These are phyloP conservation scores for Empis livida DNA, from an alignment of 2,888 invertebrate genomes.

Conservation along the genomic window DNA sequence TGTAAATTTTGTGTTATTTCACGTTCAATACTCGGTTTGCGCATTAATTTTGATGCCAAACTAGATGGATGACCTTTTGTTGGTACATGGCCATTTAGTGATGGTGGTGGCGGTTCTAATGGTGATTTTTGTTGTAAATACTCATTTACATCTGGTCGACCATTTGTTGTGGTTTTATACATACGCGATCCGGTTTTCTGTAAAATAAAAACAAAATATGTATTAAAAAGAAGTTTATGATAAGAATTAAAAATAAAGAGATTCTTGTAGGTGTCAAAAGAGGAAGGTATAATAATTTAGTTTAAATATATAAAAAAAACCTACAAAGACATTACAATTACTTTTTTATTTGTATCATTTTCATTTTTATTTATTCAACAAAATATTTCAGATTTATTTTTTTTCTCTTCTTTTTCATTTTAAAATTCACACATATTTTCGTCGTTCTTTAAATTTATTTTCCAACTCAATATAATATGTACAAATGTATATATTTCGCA, in stretches of 20 bases:
- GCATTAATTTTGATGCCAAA: constrained; percentile 58
- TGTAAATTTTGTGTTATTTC: constrained; percentile 47
- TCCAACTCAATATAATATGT: no score
- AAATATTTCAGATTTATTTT: no score
- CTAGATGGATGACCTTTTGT: constrained; percentile 40
- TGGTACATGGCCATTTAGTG: constrained; percentile 30
- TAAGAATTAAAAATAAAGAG: background rate
- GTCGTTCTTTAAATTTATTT: no score
- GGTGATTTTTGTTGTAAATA: constrained; percentile 27
- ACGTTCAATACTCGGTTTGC: constrained; percentile 80
- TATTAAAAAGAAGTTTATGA: background rate
- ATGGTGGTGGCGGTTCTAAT: constrained; percentile 26
- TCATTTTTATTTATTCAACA: no score
- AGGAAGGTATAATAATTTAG: no score
- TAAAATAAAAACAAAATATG: constrained; percentile 9
- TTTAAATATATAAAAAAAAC: no score
- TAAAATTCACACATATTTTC: no score
- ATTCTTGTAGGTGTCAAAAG: no score
- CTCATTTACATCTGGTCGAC: constrained; percentile 28
- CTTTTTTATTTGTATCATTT: no score
- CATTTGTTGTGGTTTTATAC: constrained; percentile 27
- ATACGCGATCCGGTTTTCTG: constrained; percentile 30
- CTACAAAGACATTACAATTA: no score
- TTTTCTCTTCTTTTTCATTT: no score
- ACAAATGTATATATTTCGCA: no score